Evolutionary conservation across 1,140 invertebrate genomes (phyloP).

Genomic region (Nephotettix cincticeps): DNA sequence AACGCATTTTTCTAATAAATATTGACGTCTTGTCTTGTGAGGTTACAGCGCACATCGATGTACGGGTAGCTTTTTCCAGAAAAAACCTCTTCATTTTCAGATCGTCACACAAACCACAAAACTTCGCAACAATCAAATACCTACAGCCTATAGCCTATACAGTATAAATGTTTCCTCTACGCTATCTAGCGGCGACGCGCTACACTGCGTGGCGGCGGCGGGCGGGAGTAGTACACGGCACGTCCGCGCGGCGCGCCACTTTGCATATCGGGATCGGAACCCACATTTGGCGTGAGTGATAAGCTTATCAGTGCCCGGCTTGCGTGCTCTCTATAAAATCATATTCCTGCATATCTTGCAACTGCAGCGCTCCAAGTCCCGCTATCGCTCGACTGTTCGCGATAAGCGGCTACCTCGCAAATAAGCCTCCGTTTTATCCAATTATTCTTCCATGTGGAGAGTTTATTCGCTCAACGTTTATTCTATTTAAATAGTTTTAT

Average conservation of each 20-base stretch:
- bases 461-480: too few species aligned
- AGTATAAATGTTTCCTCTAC: not conserved
- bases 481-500: too few species aligned
- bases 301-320: not conserved
- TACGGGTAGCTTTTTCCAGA: too few species aligned
- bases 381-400: not conserved
- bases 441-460: too few species aligned
- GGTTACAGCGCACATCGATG: too few species aligned
- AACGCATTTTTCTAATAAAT: too few species aligned
- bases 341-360: slow-evolving; percentile 7
- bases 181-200: not conserved
- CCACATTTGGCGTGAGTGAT: slow-evolving; percentile 6
- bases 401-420: not conserved
- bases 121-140: not conserved
- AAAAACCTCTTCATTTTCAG: too few species aligned
- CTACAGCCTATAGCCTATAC: not conserved
- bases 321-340: slow-evolving; percentile 9
- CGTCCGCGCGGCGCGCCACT: not conserved
- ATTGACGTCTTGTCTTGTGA: too few species aligned
- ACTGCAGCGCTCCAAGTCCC: not conserved
- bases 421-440: too few species aligned
- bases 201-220: too few species aligned
- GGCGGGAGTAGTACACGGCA: not conserved
- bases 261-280: slow-evolving; percentile 5
- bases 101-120: too few species aligned